Conservation (phyloP, 2,888 invertebrate genomes). For the Lepidocyrtinus sp. region DNA sequence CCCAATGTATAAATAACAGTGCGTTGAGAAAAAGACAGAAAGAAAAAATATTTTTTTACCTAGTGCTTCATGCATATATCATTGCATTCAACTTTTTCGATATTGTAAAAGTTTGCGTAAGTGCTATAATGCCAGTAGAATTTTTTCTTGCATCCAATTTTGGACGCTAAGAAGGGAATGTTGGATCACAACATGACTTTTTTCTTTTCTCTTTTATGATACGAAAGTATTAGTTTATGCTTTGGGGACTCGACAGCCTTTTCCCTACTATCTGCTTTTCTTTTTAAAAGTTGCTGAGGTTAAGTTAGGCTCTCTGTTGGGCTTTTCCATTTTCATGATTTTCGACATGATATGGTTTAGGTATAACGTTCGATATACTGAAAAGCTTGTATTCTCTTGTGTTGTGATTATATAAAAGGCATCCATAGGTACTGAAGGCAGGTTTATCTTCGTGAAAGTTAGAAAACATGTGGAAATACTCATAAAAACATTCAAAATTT, state of each 20-base stretch:
- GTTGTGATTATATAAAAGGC: slow-evolving; percentile 12
- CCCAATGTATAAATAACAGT: not conserved
- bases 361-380: slow-evolving; percentile 8
- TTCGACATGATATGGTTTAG: not conserved
- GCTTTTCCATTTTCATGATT: not conserved
- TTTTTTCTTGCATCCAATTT: slow-evolving; percentile 12
- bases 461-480: not conserved
- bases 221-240: slow-evolving; percentile 9
- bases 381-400: not conserved
- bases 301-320: not conserved
- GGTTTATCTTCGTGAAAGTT: not conserved
- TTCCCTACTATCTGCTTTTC: slow-evolving; percentile 21
- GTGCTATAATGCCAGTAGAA: not conserved
- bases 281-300: slow-evolving; percentile 9
- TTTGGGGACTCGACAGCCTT: slow-evolving; percentile 47
- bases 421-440: not conserved
- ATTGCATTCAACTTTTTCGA: too few relatives aligned
- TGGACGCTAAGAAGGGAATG: not conserved
- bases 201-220: not conserved
- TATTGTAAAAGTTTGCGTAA: too few relatives aligned
- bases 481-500: slow-evolving; percentile 12
- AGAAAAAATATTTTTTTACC: not conserved
- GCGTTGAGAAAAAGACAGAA: slow-evolving; percentile 1
- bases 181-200: slow-evolving; percentile 14
- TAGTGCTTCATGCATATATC: too few relatives aligned